Conservation (phyloP, 2,113 vertebrate species). For the Oceanites oceanicus region DNA sequence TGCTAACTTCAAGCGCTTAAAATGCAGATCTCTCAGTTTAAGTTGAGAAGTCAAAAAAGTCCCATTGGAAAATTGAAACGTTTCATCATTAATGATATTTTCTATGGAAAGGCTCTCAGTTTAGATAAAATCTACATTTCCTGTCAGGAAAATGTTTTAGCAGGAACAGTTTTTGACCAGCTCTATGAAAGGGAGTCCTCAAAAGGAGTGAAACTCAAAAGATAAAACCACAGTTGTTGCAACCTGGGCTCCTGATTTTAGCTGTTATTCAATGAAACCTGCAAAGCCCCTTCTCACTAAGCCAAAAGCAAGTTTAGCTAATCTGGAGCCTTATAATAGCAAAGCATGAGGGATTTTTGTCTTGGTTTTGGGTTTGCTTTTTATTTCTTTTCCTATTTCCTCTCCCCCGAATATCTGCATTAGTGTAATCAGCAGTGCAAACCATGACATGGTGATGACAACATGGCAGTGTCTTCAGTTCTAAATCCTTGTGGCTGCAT, state of each 20-base stretch:
- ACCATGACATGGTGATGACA: neutral
- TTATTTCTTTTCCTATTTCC: neutral
- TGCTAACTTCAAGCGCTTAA: neutral
- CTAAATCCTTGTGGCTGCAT: neutral
- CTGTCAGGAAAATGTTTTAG: neutral
- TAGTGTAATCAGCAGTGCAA: neutral
- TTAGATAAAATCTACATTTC: neutral
- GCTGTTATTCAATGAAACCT: neutral
- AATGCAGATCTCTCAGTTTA: neutral
- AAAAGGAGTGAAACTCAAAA: neutral
- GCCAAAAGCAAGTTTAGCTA: neutral
- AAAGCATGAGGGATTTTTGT: neutral
- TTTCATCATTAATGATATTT: neutral
- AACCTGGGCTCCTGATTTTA: neutral
- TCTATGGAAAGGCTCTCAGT: neutral
- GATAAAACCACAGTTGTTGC: neutral
- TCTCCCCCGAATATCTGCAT: accelerated
- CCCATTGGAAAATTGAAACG: neutral
- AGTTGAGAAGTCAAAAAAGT: neutral
- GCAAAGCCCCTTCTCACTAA: neutral
- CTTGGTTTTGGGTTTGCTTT: neutral
- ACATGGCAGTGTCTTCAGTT: neutral
- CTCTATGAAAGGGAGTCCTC: neutral
- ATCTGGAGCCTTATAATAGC: neutral
- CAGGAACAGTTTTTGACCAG: neutral